Evolutionary conservation across 2,113 vertebrate species (phyloP).

Genomic region (Tragelaphus imberbis): DNA sequence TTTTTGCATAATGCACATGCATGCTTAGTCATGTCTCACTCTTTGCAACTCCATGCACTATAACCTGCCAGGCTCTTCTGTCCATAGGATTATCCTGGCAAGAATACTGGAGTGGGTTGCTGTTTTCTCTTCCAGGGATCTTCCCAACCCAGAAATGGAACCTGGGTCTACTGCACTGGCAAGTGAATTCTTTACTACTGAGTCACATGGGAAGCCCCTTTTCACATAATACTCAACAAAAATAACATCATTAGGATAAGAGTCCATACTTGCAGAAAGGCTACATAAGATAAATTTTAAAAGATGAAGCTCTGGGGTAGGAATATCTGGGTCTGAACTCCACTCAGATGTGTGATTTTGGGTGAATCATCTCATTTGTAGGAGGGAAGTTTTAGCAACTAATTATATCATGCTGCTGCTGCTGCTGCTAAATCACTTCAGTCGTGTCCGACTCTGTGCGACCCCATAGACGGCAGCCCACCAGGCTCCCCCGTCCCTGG

Average conservation of each 20-base stretch:
- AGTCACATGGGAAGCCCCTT: background rate
- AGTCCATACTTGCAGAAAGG: background rate
- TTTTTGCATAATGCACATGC: background rate
- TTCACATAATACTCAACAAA: background rate
- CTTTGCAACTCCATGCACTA: background rate
- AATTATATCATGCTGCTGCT: background rate
- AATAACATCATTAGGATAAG: background rate
- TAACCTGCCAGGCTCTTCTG: background rate
- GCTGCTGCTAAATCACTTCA: too few relatives aligned
- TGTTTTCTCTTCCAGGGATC: background rate
- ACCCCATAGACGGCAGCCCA: too few relatives aligned
- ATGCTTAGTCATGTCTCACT: background rate
- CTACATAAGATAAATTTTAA: background rate
- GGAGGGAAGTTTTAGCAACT: background rate
- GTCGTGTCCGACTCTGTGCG: too few relatives aligned
- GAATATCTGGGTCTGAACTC: background rate
- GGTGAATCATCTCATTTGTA: background rate
- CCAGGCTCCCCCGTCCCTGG: too few relatives aligned
- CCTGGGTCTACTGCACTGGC: background rate
- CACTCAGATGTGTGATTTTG: background rate
- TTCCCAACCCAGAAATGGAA: background rate
- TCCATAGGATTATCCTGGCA: background rate
- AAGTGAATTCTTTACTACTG: background rate
- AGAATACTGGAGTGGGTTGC: background rate
- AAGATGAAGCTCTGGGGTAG: background rate